Evolutionary conservation across 2,888 invertebrate species (phyloP).

Genomic region (Hyppa rectilinea): DNA sequence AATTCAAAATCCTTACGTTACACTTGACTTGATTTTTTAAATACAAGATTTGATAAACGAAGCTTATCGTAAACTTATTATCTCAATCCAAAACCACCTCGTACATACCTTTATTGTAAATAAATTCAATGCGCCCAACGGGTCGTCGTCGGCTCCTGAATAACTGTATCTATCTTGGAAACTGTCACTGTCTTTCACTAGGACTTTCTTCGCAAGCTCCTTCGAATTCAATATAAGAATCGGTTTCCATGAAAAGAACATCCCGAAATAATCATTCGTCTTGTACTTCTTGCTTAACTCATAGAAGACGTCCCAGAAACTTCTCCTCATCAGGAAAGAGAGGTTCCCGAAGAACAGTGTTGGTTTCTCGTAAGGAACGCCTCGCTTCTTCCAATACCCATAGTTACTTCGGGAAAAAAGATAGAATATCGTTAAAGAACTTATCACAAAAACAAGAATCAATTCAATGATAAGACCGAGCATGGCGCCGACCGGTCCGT

Average conservation of each 20-base stretch:
- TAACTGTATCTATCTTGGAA: conserved; percentile 79
- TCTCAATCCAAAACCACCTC: conserved; percentile 6
- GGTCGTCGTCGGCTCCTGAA: conserved; percentile 73
- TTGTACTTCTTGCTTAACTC: conserved; percentile 72
- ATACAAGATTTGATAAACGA: conserved; percentile 1
- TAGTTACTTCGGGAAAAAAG: conserved; percentile 72
- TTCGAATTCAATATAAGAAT: conserved; percentile 78
- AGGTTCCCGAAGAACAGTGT: conserved; percentile 76
- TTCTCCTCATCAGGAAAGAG: conserved; percentile 78
- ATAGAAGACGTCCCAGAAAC: conserved; percentile 75
- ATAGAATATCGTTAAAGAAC: conserved; percentile 68
- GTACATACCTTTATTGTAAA: conserved; percentile 78
- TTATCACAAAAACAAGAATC: conserved; percentile 62
- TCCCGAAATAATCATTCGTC: conserved; percentile 76
- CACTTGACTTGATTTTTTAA: neutral
- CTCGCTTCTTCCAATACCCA: conserved; percentile 81
- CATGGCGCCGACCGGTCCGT: conserved; percentile 54
- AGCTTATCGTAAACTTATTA: neutral
- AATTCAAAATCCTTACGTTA: neutral
- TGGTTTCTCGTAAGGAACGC: conserved; percentile 78
- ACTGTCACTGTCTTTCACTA: conserved; percentile 77
- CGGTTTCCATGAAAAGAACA: conserved; percentile 79
- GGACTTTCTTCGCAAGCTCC: conserved; percentile 76
- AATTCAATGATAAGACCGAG: conserved; percentile 54
- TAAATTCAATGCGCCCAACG: conserved; percentile 81